Base-by-base conservation (phyloP, 2,113 vertebrate species). In the Casuarius casuarius region DNA sequence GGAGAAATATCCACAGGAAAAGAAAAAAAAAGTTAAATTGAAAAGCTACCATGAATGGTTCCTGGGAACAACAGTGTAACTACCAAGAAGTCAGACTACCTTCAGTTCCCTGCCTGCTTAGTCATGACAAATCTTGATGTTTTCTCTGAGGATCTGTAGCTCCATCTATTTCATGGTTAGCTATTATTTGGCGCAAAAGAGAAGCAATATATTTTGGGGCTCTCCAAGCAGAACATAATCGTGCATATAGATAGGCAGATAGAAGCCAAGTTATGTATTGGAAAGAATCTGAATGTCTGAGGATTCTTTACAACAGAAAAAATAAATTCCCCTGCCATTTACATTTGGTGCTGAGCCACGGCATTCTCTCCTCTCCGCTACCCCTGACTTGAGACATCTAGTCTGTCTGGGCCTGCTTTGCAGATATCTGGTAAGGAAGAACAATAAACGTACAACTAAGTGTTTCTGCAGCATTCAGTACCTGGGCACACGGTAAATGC, bases 21-120 rank as follows among this genome's bases (percentile, higher is more conserved):
- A 16, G n/a, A 26, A 67, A 76, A 40, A 9, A 73, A 17, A 56
- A 14, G 14, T 23, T 63, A 5, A 5, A 16, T 18, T 22, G 52
- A n/a, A 21, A 72, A n/a, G 66, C 28, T 40, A 33, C 46, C 1
- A 0, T 4, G 3, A 8, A 2, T 2, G 7, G 46, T 20, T 33
- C 28, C 44, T 44, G 2, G 18, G 7, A 38, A 20, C 1, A 48
- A 44, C 11, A 2, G 16, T 7, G 25, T 6, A 18, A 31, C 1
- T 25, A 10, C 14, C 9, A 1, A 31, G 15, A 31, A 70, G 67
- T 5, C 67, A 33, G 44, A 17, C 9, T 9, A 26, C 22, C 44
- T 58, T 35, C 67, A n/a, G 56, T 58, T 21, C 46, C 54, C 51
- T 35, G 16, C 56, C 35, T 51, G 46, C 46, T 42, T 46, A 8